phyloP scores from a whole-genome alignment of 2,797 vertebrate genomes.

The Rhynchonycteris naso region DNA sequence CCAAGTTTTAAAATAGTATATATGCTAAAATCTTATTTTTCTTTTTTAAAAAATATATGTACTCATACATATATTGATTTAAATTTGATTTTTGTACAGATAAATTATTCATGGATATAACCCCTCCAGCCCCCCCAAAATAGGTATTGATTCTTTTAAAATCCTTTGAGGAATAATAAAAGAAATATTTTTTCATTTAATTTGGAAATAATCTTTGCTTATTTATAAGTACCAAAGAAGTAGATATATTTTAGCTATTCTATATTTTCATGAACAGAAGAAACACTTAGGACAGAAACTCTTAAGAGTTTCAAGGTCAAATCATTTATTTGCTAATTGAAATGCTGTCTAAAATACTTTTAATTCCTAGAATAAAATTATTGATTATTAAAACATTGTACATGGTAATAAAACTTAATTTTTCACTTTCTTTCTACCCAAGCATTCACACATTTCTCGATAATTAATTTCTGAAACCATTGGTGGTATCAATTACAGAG shows the following conservation, averaged over 20 bases:
- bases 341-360: neutral
- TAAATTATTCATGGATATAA: neutral
- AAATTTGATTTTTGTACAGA: neutral
- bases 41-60: neutral
- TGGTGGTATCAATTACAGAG: neutral
- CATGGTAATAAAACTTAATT: neutral
- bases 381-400: neutral
- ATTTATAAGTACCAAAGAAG: conserved; percentile 12
- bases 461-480: neutral
- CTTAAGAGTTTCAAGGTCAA: neutral
- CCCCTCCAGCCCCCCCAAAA: neutral
- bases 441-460: neutral
- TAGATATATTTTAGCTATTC: neutral
- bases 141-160: conserved; percentile 28
- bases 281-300: neutral
- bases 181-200: neutral
- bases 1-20: conserved; percentile 20
- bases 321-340: conserved; percentile 6
- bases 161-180: neutral
- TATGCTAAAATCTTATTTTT: neutral
- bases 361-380: conserved; percentile 35
- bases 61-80: neutral
- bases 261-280: conserved; percentile 15
- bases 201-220: neutral
- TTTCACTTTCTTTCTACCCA: conserved; percentile 6